phyloP scores from a whole-genome alignment of 1,140 invertebrate species.

The Drosophila nikananu region DNA sequence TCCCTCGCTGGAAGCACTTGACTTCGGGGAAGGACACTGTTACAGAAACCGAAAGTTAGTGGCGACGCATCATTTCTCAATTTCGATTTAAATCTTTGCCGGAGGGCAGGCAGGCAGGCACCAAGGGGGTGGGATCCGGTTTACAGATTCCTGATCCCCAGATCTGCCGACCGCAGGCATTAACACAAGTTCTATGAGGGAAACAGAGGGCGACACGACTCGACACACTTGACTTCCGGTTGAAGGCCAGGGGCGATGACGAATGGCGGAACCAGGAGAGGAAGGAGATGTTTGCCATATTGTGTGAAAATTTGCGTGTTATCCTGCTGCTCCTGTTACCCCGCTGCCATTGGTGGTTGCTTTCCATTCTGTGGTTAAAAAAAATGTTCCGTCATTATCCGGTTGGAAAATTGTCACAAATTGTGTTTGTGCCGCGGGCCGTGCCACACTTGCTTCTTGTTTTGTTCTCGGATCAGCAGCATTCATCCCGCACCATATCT shows the following conservation, averaged over 20 bases:
- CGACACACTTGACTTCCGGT: constrained; percentile 69
- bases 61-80: constrained; percentile 15
- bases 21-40: constrained; percentile 2
- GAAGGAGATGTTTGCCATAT: constrained; percentile 44
- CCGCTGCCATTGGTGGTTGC: constrained; percentile 16
- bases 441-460: constrained; percentile 67
- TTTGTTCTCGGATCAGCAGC: constrained; percentile 3
- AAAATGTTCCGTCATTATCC: constrained; percentile 84
- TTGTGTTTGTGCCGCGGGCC: constrained; percentile 83
- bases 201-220: constrained; percentile 7
- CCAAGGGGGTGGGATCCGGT: constrained; percentile 5
- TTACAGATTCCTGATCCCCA: background rate
- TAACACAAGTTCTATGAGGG: constrained; percentile 10
- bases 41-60: constrained; percentile 13
- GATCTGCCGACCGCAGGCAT: constrained; percentile 20
- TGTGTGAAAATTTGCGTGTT: constrained; percentile 40
- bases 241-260: constrained; percentile 11
- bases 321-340: constrained; percentile 24
- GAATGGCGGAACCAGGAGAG: constrained; percentile 5
- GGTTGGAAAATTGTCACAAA: constrained; percentile 84
- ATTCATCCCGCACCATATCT: constrained; percentile 2
- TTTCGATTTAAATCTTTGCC: constrained; percentile 48
- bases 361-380: constrained; percentile 77
- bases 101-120: constrained; percentile 8
- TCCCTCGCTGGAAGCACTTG: constrained; percentile 16